Evolutionary conservation across 2,797 vertebrate genomes (phyloP), one percentile per base, ranked within the genome.

Genomic region (Pipistrellus pygmaeus): DNA sequence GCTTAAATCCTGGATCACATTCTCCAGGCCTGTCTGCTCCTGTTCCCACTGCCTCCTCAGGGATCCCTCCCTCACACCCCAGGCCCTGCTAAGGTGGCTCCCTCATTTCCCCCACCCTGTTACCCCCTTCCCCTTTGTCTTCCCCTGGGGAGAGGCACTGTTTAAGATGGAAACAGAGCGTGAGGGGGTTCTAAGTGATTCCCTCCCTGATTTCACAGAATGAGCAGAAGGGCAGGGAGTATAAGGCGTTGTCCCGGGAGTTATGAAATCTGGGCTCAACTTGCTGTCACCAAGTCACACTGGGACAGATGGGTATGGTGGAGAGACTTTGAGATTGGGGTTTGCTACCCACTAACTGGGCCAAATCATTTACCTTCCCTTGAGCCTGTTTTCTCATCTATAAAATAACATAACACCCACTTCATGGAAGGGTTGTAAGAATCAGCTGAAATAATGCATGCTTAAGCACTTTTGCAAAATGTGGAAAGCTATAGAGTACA

Each of bases 281-380:
- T n/a, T 81, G 23, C 25, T 88, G 32, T 84, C 66, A 72, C 48
- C 71, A 53, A 41, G 64, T 41, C 69, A 72, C 10, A 8, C 41
- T 53, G 25, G 46, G 38, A 77, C 18, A 82, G 66, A 90, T 1
- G 23, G 38, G 1, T 64, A 3, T 44, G 75, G 57, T 87, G 51
- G 69, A 55, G 27, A 85, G 57, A 94, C 30, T 83, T 95, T 86
- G 80, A 88, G 81, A 44, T 10, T 76, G 15, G 27, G n/a, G 23
- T 87, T 76, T 86, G 41, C 57, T 68, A 15, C 25, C 15, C 76
- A 71, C 55, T 81, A 76, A 87, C 53, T 68, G 53, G 55, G 21
- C 57, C 55, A 77, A 89, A 77, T 84, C 38, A 78, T 35, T 78
- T 76, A 55, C 57, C 57, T 46, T 88, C n/a, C 66, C 81, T 88